A percentile compares a stretch with the other conserved stretches of the same genome.
These are phyloP conservation scores for Axis porcinus DNA, from an alignment of 2,113 vertebrate species.

Conservation along the genomic window DNA sequence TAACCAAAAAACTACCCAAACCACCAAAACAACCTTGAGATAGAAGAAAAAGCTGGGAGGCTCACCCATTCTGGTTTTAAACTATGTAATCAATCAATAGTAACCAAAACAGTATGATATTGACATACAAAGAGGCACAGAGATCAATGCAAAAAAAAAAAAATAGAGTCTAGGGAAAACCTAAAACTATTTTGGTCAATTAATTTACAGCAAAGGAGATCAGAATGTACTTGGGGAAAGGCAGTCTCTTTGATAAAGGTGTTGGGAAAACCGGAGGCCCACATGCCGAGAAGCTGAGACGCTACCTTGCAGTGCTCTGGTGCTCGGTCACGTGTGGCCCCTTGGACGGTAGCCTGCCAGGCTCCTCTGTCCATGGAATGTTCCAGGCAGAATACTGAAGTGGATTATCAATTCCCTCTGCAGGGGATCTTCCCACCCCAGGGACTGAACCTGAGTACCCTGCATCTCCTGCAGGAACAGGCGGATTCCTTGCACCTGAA, in stretches of 20 bases:
- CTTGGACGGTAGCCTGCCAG: background rate
- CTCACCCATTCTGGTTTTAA: background rate
- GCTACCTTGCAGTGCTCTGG: no score
- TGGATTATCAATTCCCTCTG: background rate
- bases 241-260: background rate
- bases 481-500: background rate
- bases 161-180: background rate
- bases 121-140: background rate
- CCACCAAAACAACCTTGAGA: background rate
- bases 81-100: background rate
- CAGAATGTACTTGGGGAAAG: background rate
- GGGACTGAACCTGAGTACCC: background rate
- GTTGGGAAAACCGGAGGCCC: background rate
- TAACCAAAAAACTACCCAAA: background rate
- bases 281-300: background rate
- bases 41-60: background rate
- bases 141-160: background rate
- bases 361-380: background rate
- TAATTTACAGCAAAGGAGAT: background rate
- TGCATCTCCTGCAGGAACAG: no score
- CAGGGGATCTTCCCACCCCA: background rate
- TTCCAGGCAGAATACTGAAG: background rate
- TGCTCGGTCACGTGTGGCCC: background rate
- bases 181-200: background rate
- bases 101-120: background rate